Evolutionary conservation across 2,888 invertebrate genomes (phyloP).

Genomic region (Rhingia rostrata): DNA sequence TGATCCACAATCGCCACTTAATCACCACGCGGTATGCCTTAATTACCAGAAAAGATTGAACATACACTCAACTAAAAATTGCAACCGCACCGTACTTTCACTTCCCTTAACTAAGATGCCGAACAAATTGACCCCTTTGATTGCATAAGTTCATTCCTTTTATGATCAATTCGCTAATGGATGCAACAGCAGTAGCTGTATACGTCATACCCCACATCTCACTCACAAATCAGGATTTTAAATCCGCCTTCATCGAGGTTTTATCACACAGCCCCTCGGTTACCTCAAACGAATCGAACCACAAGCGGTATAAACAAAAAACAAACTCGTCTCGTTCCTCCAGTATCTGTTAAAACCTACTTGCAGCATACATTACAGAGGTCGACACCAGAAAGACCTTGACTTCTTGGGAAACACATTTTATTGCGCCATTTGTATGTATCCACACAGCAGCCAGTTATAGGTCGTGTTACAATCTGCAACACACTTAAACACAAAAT

Average conservation of each 20-base stretch:
- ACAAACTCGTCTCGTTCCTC: constrained; percentile 9
- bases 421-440: constrained; percentile 26
- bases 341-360: background rate
- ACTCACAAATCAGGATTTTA: constrained; percentile 36
- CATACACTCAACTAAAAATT: background rate
- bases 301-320: background rate
- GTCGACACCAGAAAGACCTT: constrained; percentile 65
- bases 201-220: constrained; percentile 19
- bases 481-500: background rate
- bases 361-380: constrained; percentile 60
- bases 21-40: too few relatives aligned
- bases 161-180: background rate
- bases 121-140: background rate
- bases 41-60: too few relatives aligned
- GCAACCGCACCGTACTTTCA: background rate
- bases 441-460: background rate
- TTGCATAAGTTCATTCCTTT: constrained; percentile 16
- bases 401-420: constrained; percentile 44
- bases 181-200: background rate
- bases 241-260: constrained; percentile 38
- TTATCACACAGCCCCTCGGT: background rate
- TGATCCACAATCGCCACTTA: too few relatives aligned
- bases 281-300: background rate
- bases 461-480: constrained; percentile 7
- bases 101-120: constrained; percentile 1